phyloP scores from a whole-genome alignment of 2,113 vertebrate species.

The Ictidomys tridecemlineatus region DNA sequence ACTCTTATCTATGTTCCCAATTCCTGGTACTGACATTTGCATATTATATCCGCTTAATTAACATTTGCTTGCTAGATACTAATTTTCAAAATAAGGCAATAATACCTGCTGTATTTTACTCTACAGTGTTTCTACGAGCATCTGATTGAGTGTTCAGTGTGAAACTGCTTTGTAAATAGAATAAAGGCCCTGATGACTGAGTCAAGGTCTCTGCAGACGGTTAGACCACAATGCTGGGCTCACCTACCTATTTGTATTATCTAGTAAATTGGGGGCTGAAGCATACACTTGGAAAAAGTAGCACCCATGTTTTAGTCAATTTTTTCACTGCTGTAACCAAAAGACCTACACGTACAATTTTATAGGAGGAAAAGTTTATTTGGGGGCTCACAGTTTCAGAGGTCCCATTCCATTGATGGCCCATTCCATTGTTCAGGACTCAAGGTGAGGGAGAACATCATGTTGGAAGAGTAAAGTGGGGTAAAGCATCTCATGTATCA shows the following conservation, averaged over 20 bases:
- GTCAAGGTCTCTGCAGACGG: background rate
- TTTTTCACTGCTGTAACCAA: too few relatives aligned
- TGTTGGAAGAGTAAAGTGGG: too few relatives aligned
- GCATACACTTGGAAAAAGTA: background rate
- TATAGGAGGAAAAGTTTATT: too few relatives aligned
- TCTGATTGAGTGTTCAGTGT: background rate
- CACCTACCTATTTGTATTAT: background rate
- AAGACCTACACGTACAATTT: too few relatives aligned
- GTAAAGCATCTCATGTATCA: too few relatives aligned
- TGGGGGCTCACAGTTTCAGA: too few relatives aligned
- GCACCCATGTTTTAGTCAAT: background rate
- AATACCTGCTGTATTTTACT: background rate
- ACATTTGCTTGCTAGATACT: background rate
- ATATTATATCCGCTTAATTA: background rate
- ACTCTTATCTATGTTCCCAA: background rate
- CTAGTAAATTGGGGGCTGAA: background rate
- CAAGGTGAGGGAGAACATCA: too few relatives aligned
- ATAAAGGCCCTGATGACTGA: background rate
- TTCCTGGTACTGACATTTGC: background rate
- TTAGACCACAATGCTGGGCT: background rate
- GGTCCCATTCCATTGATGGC: too few relatives aligned
- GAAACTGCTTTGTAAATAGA: background rate
- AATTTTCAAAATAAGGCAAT: slow-evolving; percentile 17
- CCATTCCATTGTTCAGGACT: too few relatives aligned
- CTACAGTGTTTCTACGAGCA: background rate